Base-by-base conservation (phyloP, 2,113 vertebrate genomes). In the Rhynchomys soricoides region DNA sequence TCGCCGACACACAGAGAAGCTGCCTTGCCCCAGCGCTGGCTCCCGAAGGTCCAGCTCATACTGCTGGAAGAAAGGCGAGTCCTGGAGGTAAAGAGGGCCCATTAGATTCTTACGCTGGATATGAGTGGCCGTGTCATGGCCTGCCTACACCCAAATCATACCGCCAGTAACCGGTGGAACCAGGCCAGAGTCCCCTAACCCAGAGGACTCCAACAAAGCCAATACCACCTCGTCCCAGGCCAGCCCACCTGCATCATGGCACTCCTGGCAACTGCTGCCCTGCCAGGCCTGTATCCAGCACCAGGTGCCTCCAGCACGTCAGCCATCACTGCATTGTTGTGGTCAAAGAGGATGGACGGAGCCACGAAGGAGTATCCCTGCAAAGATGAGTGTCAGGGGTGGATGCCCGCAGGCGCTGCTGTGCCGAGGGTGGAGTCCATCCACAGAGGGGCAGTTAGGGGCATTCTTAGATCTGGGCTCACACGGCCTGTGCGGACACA, bases 291-390 rank as follows among this genome's bases (percentile, higher is more conserved):
- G 68, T 99, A 99, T 8, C 98, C 98, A 15, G 97, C 94, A 17
- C 98, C 97, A 29, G 99, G 98, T 0, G 97, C 98, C 17, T 98
- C 98, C 37, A 99, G 98, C 82, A 99, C 98, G 68, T 99, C 99
- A 0, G 98, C 99, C 98, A 99, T 99, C 91, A 99, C 99, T 0
- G 99, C 99, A 3, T 99, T 99, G 21, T 99, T 99, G 78, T 98
- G 99, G 97, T 99, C 99, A 94, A 99, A 99, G 68, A 99, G 98
- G 96, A 99, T 99, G 88, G 99, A 99, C 0, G 99, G 99, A 3
- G 99, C 99, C 40, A 99, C 98, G 24, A 99, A 99, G 40, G 99
- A 99, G 97, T 99, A 99, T 37, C 99, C 99, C 99, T 99, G 94
- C 86, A 64, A 91, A 19, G 8, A 37, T 2, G 55, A 15, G 7